Evolutionary conservation across 2,797 vertebrate genomes (phyloP).

Genomic region (Pangasius macronema): DNA sequence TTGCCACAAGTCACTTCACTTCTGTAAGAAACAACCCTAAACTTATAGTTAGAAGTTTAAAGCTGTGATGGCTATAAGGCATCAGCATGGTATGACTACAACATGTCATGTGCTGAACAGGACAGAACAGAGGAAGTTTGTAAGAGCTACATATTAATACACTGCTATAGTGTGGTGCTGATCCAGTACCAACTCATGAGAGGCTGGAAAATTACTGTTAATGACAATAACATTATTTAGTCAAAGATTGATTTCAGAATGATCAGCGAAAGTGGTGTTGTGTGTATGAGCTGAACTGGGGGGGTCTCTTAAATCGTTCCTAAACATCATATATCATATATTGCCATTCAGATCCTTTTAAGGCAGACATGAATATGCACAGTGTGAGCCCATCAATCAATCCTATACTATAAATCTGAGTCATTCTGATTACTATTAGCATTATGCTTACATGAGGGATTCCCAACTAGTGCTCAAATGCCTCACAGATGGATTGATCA

Average conservation of each 20-base stretch:
- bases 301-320: background rate
- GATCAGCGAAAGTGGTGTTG: background rate
- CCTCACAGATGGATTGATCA: slow-evolving; percentile 17
- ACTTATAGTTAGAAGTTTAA: background rate
- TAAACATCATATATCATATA: background rate
- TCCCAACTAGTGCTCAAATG: background rate
- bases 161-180: background rate
- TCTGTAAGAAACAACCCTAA: background rate
- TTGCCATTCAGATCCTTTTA: slow-evolving; percentile 4
- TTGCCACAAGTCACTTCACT: no score
- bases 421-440: slow-evolving; percentile 5
- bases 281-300: no score
- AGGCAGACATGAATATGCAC: background rate
- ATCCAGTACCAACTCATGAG: background rate
- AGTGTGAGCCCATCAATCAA: background rate
- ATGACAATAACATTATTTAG: background rate
- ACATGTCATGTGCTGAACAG: background rate
- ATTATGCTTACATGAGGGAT: background rate
- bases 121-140: background rate
- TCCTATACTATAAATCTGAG: background rate
- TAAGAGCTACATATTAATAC: background rate
- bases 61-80: background rate
- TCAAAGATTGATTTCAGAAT: background rate
- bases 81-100: background rate
- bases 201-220: background rate